phyloP scores from a whole-genome alignment of 2,797 vertebrate genomes.

The Melopsittacus undulatus region DNA sequence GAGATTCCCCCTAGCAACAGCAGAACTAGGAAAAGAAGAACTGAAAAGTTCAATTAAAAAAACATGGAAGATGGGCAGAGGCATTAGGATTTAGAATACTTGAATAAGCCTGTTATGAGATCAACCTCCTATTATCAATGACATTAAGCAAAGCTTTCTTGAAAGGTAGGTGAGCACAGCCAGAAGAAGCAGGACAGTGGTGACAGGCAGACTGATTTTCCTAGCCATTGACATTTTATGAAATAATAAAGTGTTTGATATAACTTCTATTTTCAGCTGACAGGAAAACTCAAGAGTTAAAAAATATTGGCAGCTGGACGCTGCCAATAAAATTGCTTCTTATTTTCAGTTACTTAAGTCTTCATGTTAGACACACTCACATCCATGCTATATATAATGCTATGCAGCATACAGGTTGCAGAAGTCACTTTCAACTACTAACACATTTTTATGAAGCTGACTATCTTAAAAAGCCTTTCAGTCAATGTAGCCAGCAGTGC shows the following conservation, averaged over 20 bases:
- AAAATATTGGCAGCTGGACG: neutral
- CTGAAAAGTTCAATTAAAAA: neutral
- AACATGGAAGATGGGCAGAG: neutral
- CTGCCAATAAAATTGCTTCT: neutral
- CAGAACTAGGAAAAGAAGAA: neutral
- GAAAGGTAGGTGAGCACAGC: neutral
- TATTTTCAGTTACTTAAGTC: neutral
- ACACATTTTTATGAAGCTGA: neutral
- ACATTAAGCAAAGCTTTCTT: neutral
- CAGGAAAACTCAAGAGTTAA: neutral
- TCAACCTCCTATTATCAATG: neutral
- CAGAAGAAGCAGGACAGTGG: neutral
- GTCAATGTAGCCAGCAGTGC: neutral
- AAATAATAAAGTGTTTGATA: neutral
- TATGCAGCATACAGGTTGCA: neutral
- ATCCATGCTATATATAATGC: neutral
- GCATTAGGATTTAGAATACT: neutral
- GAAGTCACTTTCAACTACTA: neutral
- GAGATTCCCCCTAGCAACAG: neutral
- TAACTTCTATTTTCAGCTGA: neutral
- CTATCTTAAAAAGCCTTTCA: neutral
- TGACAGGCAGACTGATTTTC: neutral
- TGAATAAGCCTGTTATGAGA: neutral
- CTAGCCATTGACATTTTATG: neutral
- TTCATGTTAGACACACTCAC: neutral